Percentiles rank a stretch among this genome's conserved stretches.
Conservation (phyloP, 2,888 invertebrate species). For the Cheilosia scutellata region DNA sequence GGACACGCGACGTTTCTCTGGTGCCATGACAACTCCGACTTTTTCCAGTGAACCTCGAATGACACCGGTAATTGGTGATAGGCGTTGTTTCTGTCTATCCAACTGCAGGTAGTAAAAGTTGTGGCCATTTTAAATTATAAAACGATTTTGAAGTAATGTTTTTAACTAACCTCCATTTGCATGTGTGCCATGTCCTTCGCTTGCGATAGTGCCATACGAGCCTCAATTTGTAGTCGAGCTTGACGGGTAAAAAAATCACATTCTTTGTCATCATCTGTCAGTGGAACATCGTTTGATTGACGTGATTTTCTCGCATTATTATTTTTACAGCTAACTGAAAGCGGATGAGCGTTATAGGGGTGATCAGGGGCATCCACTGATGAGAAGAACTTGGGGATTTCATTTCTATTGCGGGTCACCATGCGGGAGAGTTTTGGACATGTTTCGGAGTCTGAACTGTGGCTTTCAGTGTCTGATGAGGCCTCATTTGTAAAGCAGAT, state of each 20-base stretch:
- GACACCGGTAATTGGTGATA: constrained; percentile 94
- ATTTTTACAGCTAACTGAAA: constrained; percentile 79
- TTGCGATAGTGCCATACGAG: constrained; percentile 93
- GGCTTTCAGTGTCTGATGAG: constrained; percentile 92
- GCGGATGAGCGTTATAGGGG: constrained; percentile 79
- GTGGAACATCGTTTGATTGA: constrained; percentile 81
- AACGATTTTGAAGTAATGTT: not conserved
- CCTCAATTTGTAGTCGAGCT: constrained; percentile 93
- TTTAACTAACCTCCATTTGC: constrained; percentile 91
- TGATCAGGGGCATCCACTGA: constrained; percentile 76
- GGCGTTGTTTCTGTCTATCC: constrained; percentile 88
- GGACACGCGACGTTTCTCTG: constrained; percentile 92
- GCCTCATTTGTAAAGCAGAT: constrained; percentile 98
- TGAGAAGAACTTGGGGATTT: constrained; percentile 64
- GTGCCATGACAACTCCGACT: constrained; percentile 92
- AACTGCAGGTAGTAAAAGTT: constrained; percentile 81
- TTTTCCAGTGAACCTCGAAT: constrained; percentile 91
- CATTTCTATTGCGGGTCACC: constrained; percentile 76
- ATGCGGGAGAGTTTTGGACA: constrained; percentile 81
- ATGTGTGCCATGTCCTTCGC: constrained; percentile 96
- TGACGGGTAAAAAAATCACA: constrained; percentile 93
- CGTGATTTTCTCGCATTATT: constrained; percentile 72
- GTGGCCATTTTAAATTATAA: not conserved
- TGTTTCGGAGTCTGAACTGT: constrained; percentile 89
- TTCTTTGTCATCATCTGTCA: constrained; percentile 86